phyloP scores from a whole-genome alignment of 2,113 vertebrate genomes.

The Rutilus rutilus region DNA sequence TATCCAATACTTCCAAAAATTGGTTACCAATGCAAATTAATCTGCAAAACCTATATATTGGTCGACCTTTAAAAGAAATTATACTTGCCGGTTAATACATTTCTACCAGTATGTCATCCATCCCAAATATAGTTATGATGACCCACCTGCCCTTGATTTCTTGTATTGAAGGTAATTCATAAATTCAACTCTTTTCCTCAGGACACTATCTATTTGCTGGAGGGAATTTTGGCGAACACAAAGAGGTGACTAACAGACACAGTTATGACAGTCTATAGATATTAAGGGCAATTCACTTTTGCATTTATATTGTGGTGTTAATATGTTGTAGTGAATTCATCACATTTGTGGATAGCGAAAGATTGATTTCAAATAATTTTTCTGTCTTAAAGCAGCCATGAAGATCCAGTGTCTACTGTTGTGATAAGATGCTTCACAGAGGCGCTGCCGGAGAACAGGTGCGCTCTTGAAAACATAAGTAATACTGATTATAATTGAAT shows the following conservation, averaged over 20 bases:
- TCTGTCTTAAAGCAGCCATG: slow-evolving; percentile 63
- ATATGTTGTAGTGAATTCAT: background rate
- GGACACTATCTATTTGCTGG: slow-evolving; percentile 92
- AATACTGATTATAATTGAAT: background rate
- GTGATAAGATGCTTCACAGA: slow-evolving; percentile 92
- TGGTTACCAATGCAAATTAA: background rate
- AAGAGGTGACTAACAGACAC: slow-evolving; percentile 74
- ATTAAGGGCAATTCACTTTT: background rate
- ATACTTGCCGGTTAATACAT: background rate
- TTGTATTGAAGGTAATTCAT: background rate
- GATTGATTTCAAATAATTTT: too few species aligned
- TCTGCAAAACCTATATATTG: background rate
- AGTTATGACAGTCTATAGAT: background rate
- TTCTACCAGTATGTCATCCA: background rate
- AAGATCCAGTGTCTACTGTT: slow-evolving; percentile 74
- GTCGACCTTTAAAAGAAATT: background rate
- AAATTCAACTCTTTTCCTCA: slow-evolving; percentile 57
- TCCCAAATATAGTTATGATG: background rate
- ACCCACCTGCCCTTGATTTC: background rate
- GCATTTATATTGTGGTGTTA: background rate
- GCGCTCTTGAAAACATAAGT: background rate
- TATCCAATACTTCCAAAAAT: background rate
- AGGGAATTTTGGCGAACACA: slow-evolving; percentile 81
- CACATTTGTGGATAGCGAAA: background rate
- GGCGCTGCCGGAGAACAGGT: slow-evolving; percentile 96